Evolutionary conservation across 2,113 vertebrate species (phyloP), one percentile per base, ranked within the genome.

Genomic region (Plestiodon gilberti): DNA sequence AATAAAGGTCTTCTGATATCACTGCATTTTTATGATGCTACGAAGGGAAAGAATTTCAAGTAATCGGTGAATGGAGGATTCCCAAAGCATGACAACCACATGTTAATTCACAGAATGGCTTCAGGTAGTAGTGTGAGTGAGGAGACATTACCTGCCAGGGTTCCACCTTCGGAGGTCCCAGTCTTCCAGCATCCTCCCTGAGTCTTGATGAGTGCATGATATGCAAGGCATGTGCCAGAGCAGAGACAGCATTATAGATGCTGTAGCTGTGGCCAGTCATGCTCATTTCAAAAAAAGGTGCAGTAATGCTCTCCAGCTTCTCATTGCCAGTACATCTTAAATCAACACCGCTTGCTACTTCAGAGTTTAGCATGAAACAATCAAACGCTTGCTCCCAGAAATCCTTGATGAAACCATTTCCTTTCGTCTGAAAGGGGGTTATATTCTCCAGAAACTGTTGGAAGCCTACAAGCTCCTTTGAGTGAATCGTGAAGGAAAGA

Each of bases 221-320:
- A 25, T 40, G 10, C 22, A 80, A 40, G 11, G 78, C 59, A 64
- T 80, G 35, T 40, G 78, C 78, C 6, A 80, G 4, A 6, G 59
- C 78, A 80, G 62, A 64, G 23, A 43, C 78, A 14, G 59, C 59
- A 40, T 64, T 80, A 4, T 80, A 80, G 6, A 80, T 64, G 35
- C 35, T 80, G 59, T 80, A 78, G 55, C 77, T 78, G 17, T 78
- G 77, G 20, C 77, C 33, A 8, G 77, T 61, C 77, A 78, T 78
- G n/a, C n/a, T 61, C 77, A 78, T 78, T 59, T 78, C 77, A 61
- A 61, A 78, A 38, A 59, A 61, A 38, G 57, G 10, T 38, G 55
- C 20, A 25, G 77, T 55, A 22, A 78, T 18, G 11, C 20, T 25
- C 77, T 78, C 77, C 77, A 78, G 57, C 10, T 11, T 78, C 77